Conservation (phyloP, 2,113 vertebrate genomes). For the Anser brachyrhynchus region DNA sequence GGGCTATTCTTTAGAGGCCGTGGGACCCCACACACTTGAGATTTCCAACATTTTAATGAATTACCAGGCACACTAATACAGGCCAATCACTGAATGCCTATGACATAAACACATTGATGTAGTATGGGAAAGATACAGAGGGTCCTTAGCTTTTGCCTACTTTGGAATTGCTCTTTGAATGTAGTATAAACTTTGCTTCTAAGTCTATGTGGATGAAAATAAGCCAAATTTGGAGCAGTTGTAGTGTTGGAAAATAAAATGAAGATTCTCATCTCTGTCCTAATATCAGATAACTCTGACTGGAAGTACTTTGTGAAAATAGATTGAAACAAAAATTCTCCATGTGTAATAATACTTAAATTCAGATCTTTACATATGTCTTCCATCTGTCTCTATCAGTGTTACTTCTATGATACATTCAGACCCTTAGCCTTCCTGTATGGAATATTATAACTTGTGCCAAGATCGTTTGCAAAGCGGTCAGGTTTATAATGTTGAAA, state of each 20-base stretch:
- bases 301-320: background rate
- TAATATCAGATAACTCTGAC: background rate
- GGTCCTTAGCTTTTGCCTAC: background rate
- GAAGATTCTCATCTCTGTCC: background rate
- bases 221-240: background rate
- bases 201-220: background rate
- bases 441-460: background rate
- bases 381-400: background rate
- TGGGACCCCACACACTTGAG: background rate
- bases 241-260: background rate
- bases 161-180: background rate
- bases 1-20: background rate
- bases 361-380: background rate
- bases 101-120: fast-evolving
- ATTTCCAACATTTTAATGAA: background rate
- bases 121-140: background rate
- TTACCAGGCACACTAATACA: background rate
- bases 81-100: background rate
- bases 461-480: slow-evolving; percentile 32
- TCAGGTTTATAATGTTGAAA: slow-evolving; percentile 46
- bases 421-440: background rate
- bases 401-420: background rate
- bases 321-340: background rate
- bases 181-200: background rate
- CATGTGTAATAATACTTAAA: background rate